Evolutionary conservation across 2,113 vertebrate genomes (phyloP), one percentile per base, ranked within the genome.

Genomic region (Corydoras sp.): DNA sequence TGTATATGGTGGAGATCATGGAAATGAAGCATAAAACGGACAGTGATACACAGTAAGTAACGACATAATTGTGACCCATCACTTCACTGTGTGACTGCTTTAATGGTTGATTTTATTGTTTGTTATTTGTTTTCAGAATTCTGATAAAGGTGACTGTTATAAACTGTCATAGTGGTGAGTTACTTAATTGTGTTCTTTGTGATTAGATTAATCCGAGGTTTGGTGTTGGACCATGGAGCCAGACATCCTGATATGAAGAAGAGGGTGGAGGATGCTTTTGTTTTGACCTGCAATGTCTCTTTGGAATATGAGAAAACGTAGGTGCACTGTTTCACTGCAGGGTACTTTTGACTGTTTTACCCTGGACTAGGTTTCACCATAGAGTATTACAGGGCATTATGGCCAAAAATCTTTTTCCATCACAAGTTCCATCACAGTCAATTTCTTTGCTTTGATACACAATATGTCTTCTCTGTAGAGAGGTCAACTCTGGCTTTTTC

Each of bases 1-100:
- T 99, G 54, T 95, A 90, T 86, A 99, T 99, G 97, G 92, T 99
- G 76, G 97, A 99, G 76, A 98, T 98, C 51, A 98, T 99, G 95
- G 95, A 98, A 83, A 99, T 99, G 97, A 99, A 92, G 67, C 97
- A 99, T 81, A 98, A 97, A 85, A 95, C 93, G 0, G 97, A 98
- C 80, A 94, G 94, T 0, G 96, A 98, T 80, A 98, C 97, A 65
- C 86, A 91, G 97, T 99, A 78, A 88, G 95, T 60, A 9, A 18
- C n/a, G 13, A 3, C 7, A 3, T n/a, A 7, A 1, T 35, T n/a
- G 4, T 43, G 35, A 43, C 35, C 4, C 35, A 43, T 43, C 35
- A 43, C 35, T 43, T 43, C 7, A 43, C 35, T 43, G 35, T 43
- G 7, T 43, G 35, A 43, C 35, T 43, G 35, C 35, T 43, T 43